Base-by-base conservation (phyloP, 2,888 invertebrate species). In the Pseudococcus longispinus region DNA sequence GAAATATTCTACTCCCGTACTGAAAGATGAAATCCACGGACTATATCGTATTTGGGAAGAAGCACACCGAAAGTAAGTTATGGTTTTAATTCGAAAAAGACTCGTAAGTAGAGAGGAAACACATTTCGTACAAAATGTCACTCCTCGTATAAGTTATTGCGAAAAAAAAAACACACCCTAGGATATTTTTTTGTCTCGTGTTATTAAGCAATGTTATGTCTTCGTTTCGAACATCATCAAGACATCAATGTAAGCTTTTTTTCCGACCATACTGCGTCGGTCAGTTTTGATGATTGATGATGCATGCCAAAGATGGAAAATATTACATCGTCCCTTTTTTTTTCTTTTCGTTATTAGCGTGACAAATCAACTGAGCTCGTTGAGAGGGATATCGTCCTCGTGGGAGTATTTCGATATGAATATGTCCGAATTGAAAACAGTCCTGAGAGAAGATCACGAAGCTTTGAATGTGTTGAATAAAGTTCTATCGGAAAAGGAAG, bases 331-430 rank as follows among this genome's bases (percentile, higher is more conserved):
- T 42, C 37, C 83, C 44, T 13, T 83, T 65, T 32, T 51, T 51
- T 8, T n/a, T 51, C 4, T 51, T 37, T 84, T 55, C 60, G 55
- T 84, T 23, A 83, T 65, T 91, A 95, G 96, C 90, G 94, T 95
- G 87, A 94, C 94, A 89, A 93, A 93, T 89, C 94, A 95, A 90
- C 91, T 96, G 89, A 93, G 94, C 89, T 93, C 93, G 88, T 91
- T 96, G 87, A 95, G 95, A 90, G 93, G 93, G 89, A 94, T 95
- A 15, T 92, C 95, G 83, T 92, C 93, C 89, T 93, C 94, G 44
- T 95, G 95, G 95, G 93, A 94, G 87, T 95, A 95, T 90, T 94
- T 96, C 91, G 95, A 95, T 90, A 92, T 93, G 88, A 94, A 96
- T 13, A 91, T 96, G 87, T 93, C 94, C 20, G 95, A 96, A 90